Evolutionary conservation across 35 echinoderm and acorn worm species (phyloP).

Genomic region (Apostichopus japonicus): DNA sequence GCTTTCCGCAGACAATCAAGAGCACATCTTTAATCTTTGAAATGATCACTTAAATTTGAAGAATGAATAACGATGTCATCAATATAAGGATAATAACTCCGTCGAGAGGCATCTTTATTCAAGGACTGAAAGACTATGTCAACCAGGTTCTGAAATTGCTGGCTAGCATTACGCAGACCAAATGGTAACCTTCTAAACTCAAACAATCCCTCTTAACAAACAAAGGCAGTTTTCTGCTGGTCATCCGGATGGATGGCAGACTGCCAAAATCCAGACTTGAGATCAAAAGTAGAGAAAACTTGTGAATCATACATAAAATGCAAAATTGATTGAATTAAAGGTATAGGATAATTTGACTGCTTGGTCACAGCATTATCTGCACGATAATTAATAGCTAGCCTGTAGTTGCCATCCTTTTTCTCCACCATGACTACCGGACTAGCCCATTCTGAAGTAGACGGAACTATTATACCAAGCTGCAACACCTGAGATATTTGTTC

Average conservation of each 20-base stretch:
- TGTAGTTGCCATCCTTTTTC: not conserved
- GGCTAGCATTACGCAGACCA: not conserved
- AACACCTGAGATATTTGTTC: not conserved
- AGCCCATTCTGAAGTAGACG: not conserved
- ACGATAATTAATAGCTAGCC: slow-evolving; percentile 10
- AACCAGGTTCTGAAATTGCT: not conserved
- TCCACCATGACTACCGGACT: slow-evolving; percentile 15
- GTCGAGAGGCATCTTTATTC: not conserved
- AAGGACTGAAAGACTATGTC: too few species aligned
- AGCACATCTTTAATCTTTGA: too few species aligned
- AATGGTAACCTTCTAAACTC: not conserved
- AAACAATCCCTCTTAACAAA: not conserved
- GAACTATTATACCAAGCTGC: not conserved
- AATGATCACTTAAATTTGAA: too few species aligned
- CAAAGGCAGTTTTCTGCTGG: slow-evolving; percentile 1
- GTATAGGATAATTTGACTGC: slow-evolving; percentile 17
- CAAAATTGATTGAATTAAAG: not conserved
- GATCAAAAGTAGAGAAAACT: not conserved
- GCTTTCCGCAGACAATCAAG: too few species aligned
- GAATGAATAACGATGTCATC: not conserved
- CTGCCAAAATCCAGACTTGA: slow-evolving; percentile 22
- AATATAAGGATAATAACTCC: not conserved
- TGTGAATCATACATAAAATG: not conserved
- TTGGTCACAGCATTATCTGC: not conserved
- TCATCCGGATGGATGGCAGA: not conserved